These are phyloP conservation scores for Cygnus atratus DNA, from an alignment of 2,113 vertebrate species.

Conservation along the genomic window DNA sequence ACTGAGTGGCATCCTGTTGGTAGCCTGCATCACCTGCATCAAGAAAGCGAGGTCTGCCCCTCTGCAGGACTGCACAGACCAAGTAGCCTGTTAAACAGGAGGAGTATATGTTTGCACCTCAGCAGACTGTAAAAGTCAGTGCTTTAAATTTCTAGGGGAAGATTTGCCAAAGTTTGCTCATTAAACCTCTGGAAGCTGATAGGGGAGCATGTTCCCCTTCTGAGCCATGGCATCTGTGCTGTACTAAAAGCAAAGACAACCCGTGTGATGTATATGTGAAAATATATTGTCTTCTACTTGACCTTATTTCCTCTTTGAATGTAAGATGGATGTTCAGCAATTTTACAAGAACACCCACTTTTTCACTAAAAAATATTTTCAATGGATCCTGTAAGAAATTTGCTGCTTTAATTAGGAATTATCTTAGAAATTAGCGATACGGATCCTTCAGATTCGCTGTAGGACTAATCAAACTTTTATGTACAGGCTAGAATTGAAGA, in stretches of 20 bases:
- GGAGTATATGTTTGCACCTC: background rate
- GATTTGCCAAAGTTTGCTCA: background rate
- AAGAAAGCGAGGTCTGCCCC: background rate
- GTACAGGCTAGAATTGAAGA: background rate
- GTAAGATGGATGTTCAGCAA: slow-evolving; percentile 6
- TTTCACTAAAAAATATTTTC: slow-evolving; percentile 34
- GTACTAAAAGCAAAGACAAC: background rate
- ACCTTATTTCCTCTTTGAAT: slow-evolving; percentile 16
- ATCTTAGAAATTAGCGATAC: slow-evolving; percentile 5
- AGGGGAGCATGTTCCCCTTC: background rate
- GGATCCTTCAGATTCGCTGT: background rate
- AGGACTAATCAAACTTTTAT: background rate
- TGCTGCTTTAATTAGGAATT: slow-evolving; percentile 29
- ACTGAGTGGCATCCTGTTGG: background rate
- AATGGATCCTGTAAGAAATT: slow-evolving; percentile 15
- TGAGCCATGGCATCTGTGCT: background rate
- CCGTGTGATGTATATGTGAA: background rate
- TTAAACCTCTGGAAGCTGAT: background rate
- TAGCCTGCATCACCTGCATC: background rate
- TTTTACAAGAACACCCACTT: slow-evolving; percentile 11
- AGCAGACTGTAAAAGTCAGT: background rate
- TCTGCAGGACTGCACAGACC: background rate
- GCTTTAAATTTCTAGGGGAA: background rate
- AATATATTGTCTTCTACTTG: background rate
- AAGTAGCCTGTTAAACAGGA: background rate